Base-by-base conservation (phyloP, 2,113 vertebrate species). In the Poeciliopsis prolifica region DNA sequence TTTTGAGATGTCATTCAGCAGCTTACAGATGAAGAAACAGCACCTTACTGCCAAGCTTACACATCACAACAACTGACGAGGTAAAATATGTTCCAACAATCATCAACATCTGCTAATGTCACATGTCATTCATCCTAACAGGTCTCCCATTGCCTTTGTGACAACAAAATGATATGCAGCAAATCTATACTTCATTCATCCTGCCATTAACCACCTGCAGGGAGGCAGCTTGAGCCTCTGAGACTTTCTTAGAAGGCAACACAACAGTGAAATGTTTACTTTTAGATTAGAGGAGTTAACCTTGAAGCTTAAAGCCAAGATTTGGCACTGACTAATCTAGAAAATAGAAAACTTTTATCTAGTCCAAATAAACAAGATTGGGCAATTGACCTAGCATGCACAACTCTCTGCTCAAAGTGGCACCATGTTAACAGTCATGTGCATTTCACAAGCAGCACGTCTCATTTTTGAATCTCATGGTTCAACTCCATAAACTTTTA, bases 201-300 rank as follows among this genome's bases (percentile, higher is more conserved):
- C 30, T 3, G 61, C 0, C 0, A 48, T 26, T 62, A 31, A 51
- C 30, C 30, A 0, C 4, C n/a, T 12, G 29, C n/a, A 70, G 19
- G 15, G 40, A 1, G 68, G 37, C 31, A 31, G 51, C 48, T n/a
- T 76, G 54, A 33, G 2, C 24, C 19, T 74, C 28, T 19, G 61
- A 7, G 61, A 2, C 48, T 54, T 63, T 37, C 35, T 42, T 35
- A 37, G 72, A 40, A 37, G 7, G 42, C 19, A 51, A 58, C 1
- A n/a, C 29, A 15, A 7, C 24, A 14, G 2, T 58, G 13, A 58
- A 29, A 70, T 28, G n/a, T 70, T 61, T 35, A 1, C 69, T 26
- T 71, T 30, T 2, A 35, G 60, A 75, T 58, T 44, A 72, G 19
- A 66, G 44, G 12, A 61, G 30, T 67, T 48, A 63, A 70, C 30